These are phyloP conservation scores for Xestia rhomboidea DNA, from an alignment of 2,888 invertebrate species.

Conservation along the genomic window DNA sequence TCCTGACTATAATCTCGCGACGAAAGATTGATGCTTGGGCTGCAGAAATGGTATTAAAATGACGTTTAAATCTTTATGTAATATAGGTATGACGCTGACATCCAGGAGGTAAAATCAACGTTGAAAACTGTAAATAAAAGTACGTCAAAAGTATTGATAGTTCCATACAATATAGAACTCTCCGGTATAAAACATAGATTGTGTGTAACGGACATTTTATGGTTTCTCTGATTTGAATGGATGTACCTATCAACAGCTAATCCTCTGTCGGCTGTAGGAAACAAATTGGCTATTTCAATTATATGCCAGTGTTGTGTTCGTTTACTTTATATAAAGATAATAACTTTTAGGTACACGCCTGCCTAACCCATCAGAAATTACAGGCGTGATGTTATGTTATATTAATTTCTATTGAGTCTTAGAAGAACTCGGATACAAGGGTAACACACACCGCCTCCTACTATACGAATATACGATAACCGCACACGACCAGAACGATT, in stretches of 20 bases:
- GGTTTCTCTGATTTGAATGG: slow-evolving; percentile 41
- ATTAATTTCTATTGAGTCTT: not conserved
- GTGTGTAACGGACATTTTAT: slow-evolving; percentile 7
- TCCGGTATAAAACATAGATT: not conserved
- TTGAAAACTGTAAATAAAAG: not conserved
- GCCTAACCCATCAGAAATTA: not conserved
- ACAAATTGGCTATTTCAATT: not conserved
- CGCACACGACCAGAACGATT: not conserved
- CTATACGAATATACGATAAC: not conserved
- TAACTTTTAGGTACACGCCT: not conserved
- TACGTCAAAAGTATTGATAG: not conserved
- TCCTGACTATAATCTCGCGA: too few species aligned
- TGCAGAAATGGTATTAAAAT: too few species aligned
- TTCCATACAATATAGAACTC: not conserved
- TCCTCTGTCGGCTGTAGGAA: not conserved
- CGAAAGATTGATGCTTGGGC: too few species aligned
- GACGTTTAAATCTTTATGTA: too few species aligned
- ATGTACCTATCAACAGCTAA: slow-evolving; percentile 2
- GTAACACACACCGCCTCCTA: not conserved
- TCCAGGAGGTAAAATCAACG: too few species aligned
- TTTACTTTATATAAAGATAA: not conserved
- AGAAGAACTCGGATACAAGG: not conserved
- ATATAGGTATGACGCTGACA: too few species aligned
- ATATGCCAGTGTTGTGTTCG: not conserved
- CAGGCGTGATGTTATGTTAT: not conserved